Evolutionary conservation across 1,140 invertebrate genomes (phyloP).

Genomic region (Brachionus asplanchnoidis): DNA sequence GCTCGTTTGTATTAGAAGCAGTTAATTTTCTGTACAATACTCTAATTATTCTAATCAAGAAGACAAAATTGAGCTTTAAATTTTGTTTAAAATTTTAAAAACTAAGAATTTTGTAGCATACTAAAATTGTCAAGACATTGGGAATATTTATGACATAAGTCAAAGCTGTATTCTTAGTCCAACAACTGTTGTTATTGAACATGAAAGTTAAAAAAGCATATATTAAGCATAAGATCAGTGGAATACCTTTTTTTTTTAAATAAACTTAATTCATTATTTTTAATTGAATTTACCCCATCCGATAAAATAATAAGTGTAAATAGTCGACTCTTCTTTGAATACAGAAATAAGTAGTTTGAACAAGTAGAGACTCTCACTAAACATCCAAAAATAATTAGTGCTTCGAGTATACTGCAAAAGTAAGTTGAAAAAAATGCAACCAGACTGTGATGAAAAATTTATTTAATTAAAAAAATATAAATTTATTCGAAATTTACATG

Average conservation of each 20-base stretch:
- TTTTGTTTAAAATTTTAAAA: not conserved
- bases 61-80: conserved; percentile 27
- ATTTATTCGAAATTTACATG: not conserved
- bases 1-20: not conserved
- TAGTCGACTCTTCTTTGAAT: conserved; percentile 17
- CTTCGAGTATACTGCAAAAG: conserved; percentile 31
- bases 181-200: conserved; percentile 22
- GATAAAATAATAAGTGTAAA: not conserved
- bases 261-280: not conserved
- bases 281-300: conserved; percentile 20
- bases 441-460: not conserved
- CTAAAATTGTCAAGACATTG: conserved; percentile 31
- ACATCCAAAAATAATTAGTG: conserved; percentile 40
- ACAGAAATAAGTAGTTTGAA: conserved; percentile 28
- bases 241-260: not conserved
- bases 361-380: conserved; percentile 19
- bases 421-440: conserved; percentile 23
- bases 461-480: not conserved
- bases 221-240: not conserved
- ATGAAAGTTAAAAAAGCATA: not conserved
- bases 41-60: conserved; percentile 31
- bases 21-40: conserved; percentile 17
- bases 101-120: not conserved
- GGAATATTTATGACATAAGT: not conserved
- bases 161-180: not conserved